Conservation (phyloP, 2,113 vertebrate species). For the Neotragus moschatus region DNA sequence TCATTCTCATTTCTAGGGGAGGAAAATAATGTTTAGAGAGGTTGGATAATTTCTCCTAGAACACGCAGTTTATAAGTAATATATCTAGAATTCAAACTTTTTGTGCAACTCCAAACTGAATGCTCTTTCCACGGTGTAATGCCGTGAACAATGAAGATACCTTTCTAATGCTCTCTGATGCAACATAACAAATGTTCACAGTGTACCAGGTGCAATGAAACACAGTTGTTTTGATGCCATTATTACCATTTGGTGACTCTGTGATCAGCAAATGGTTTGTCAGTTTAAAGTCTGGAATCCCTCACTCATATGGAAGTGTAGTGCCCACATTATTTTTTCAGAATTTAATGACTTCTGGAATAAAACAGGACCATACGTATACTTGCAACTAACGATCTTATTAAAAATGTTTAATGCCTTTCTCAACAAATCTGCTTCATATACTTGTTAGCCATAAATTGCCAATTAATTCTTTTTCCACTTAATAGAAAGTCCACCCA, state of each 20-base stretch:
- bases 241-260: conserved; percentile 14
- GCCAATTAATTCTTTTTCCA: neutral
- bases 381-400: neutral
- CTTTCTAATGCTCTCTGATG: neutral
- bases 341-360: neutral
- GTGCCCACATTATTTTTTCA: neutral
- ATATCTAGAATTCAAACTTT: neutral
- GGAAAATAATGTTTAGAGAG: neutral
- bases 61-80: neutral
- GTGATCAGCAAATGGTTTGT: neutral
- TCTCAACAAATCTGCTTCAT: neutral
- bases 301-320: neutral
- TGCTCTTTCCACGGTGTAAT: neutral
- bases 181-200: neutral
- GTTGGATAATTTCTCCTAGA: neutral
- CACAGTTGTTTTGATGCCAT: neutral
- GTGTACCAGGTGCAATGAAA: neutral
- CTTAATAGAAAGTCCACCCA: neutral
- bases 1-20: neutral
- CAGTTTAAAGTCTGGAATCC: neutral
- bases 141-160: neutral
- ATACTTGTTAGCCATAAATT: neutral
- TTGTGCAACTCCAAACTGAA: neutral
- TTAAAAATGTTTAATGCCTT: neutral
- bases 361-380: neutral